These are phyloP conservation scores for Melanotaenia pygmaea DNA, from an alignment of 2,797 vertebrate genomes.

Conservation along the genomic window DNA sequence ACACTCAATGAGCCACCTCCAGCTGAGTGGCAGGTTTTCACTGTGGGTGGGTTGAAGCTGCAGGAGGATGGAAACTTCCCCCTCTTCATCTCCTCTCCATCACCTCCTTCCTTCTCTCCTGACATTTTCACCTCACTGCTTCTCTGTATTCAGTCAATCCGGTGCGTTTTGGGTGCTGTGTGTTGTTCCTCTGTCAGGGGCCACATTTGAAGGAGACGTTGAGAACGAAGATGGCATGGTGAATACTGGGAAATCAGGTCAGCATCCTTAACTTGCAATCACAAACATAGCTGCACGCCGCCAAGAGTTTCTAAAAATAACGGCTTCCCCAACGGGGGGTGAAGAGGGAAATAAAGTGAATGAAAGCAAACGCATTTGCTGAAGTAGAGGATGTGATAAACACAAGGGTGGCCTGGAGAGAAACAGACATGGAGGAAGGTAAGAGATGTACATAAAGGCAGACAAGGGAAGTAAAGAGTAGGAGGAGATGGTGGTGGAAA, in stretches of 20 bases:
- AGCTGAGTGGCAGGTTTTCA: constrained; percentile 47
- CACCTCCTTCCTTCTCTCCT: constrained; percentile 9
- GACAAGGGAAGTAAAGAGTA: not conserved
- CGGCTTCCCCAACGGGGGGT: constrained; percentile 44
- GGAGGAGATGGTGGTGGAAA: constrained; percentile 4
- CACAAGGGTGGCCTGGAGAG: constrained; percentile 42
- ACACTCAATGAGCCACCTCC: constrained; percentile 42
- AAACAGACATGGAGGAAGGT: constrained; percentile 29
- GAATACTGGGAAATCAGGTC: constrained; percentile 69
- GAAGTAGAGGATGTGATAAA: constrained; percentile 55
- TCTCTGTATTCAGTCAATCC: constrained; percentile 21
- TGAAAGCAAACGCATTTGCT: constrained; percentile 61
- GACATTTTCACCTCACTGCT: not conserved
- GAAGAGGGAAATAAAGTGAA: constrained; percentile 65
- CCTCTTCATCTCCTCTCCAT: constrained; percentile 3
- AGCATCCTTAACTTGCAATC: constrained; percentile 48
- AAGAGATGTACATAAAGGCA: constrained; percentile 23
- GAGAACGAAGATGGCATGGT: constrained; percentile 51
- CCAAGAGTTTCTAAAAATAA: constrained; percentile 68
- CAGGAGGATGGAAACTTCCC: constrained; percentile 17
- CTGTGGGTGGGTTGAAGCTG: constrained; percentile 8
- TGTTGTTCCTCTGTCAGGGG: constrained; percentile 53
- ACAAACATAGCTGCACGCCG: constrained; percentile 39
- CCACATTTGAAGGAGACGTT: constrained; percentile 37
- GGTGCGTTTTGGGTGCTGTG: constrained; percentile 33